These are phyloP conservation scores for Cinclus mexicanus DNA, from an alignment of 2,113 vertebrate genomes.

Conservation along the genomic window DNA sequence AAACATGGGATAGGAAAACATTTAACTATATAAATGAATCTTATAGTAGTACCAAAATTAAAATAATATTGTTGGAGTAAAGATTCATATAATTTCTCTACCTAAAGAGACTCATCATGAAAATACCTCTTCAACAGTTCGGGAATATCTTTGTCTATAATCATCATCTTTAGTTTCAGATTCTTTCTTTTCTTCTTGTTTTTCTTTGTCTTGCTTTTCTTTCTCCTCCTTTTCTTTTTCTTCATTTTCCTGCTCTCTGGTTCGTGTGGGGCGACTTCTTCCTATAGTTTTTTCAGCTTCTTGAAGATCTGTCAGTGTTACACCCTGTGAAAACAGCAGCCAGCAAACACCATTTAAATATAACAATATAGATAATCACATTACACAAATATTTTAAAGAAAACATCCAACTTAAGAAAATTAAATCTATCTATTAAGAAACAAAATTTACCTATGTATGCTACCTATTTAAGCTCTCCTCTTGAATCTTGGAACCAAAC, in stretches of 20 bases:
- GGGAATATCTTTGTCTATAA: slow-evolving; percentile 88
- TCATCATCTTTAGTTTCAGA: slow-evolving; percentile 92
- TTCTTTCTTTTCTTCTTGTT: slow-evolving; percentile 94
- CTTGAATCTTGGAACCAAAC: not conserved
- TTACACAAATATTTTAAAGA: not conserved
- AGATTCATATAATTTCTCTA: slow-evolving; percentile 7
- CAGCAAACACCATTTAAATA: not conserved
- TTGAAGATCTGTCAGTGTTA: slow-evolving; percentile 96
- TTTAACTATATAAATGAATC: not conserved
- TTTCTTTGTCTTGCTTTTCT: slow-evolving; percentile 94
- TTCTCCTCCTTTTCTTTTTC: slow-evolving; percentile 91
- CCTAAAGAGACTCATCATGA: slow-evolving; percentile 13
- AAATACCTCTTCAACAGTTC: slow-evolving; percentile 90
- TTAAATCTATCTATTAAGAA: not conserved
- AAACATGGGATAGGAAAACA: not conserved
- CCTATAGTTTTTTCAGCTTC: slow-evolving; percentile 98
- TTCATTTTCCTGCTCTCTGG: slow-evolving; percentile 92
- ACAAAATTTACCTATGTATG: not conserved
- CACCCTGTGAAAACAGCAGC: slow-evolving; percentile 79
- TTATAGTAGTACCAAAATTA: not conserved
- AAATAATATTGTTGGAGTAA: not conserved
- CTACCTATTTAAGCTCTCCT: not conserved
- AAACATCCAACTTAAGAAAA: not conserved
- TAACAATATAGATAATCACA: not conserved
- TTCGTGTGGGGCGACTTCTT: slow-evolving; percentile 84